Conservation (phyloP, 2,888 invertebrate genomes). For the Machimus atricapillus region DNA sequence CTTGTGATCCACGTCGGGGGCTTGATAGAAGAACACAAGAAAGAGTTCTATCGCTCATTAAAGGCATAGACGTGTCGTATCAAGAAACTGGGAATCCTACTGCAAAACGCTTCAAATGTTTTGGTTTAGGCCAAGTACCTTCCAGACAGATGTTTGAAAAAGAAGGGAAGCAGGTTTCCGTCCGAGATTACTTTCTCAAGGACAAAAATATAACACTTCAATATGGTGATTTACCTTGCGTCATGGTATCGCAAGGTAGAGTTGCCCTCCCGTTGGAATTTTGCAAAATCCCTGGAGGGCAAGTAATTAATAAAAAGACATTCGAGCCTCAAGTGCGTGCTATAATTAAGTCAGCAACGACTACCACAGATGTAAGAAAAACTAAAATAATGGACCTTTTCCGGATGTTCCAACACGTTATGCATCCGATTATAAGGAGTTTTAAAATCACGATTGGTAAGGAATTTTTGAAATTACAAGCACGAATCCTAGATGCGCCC, state of each 20-base stretch:
- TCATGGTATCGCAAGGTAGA: conserved; percentile 80
- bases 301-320: conserved; percentile 76
- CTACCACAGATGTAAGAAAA: conserved; percentile 78
- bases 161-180: conserved; percentile 56
- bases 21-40: neutral
- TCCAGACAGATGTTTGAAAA: conserved; percentile 58
- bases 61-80: conserved; percentile 54
- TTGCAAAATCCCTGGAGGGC: conserved; percentile 79
- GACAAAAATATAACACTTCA: conserved; percentile 57
- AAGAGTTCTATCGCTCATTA: conserved; percentile 49
- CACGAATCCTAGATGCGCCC: conserved; percentile 82
- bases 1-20: neutral
- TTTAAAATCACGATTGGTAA: conserved; percentile 82
- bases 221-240: conserved; percentile 78
- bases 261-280: conserved; percentile 86
- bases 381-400: conserved; percentile 74
- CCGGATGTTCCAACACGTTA: conserved; percentile 53
- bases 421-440: conserved; percentile 69
- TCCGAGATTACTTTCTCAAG: conserved; percentile 56
- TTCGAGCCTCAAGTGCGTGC: conserved; percentile 81
- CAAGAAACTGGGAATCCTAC: conserved; percentile 50
- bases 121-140: conserved; percentile 47
- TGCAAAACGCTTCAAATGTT: conserved; percentile 53
- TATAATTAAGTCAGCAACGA: conserved; percentile 89
- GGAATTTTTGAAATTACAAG: conserved; percentile 77